Evolutionary conservation across 1,140 invertebrate species (phyloP).

Genomic region (Aphelinus certus): DNA sequence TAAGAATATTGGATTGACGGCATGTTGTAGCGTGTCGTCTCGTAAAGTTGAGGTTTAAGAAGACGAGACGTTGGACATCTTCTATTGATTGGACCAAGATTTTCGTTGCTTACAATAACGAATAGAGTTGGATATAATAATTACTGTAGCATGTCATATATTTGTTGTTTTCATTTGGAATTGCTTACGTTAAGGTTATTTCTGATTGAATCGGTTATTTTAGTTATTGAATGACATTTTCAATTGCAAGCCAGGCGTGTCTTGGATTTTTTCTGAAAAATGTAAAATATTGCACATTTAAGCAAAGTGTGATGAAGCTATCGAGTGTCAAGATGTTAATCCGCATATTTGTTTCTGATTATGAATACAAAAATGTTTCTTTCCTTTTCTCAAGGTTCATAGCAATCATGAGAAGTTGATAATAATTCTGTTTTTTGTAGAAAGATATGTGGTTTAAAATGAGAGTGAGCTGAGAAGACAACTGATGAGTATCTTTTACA

Average conservation of each 20-base stretch:
- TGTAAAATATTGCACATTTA: neutral
- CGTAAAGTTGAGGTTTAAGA: constrained; percentile 13
- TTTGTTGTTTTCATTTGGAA: neutral
- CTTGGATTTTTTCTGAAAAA: neutral
- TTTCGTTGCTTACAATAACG: neutral
- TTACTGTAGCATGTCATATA: too few relatives aligned
- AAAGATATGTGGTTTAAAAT: neutral
- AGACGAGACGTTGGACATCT: constrained; percentile 22
- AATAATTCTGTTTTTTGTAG: neutral
- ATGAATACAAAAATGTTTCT: too few relatives aligned
- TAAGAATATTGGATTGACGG: constrained; percentile 2
- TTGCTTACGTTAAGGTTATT: neutral
- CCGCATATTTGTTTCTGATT: too few relatives aligned
- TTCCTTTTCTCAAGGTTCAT: neutral
- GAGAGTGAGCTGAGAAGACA: neutral
- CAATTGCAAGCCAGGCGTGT: neutral
- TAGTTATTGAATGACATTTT: neutral
- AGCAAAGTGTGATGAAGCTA: too few relatives aligned
- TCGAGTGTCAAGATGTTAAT: too few relatives aligned
- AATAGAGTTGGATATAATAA: too few relatives aligned
- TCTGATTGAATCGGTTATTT: neutral
- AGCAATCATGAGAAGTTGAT: neutral
- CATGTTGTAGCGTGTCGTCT: constrained; percentile 3
- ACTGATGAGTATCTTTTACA: neutral
- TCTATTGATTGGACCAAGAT: constrained; percentile 29